These are phyloP conservation scores for Trialeurodes vaporariorum DNA, from an alignment of 1,140 invertebrate species.

Conservation along the genomic window DNA sequence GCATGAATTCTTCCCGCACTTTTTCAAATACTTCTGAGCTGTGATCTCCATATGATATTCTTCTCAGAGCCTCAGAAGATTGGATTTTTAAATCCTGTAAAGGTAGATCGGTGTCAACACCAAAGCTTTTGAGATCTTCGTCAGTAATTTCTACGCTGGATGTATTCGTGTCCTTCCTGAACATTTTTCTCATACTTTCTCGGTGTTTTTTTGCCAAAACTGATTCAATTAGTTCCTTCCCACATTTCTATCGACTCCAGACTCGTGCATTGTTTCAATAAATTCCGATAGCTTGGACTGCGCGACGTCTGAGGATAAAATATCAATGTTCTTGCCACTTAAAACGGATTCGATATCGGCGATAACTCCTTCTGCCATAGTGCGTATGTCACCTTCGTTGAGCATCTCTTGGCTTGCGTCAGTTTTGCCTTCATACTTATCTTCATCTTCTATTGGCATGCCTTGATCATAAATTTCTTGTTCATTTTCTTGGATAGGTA, in stretches of 20 bases:
- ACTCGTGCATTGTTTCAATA: not conserved
- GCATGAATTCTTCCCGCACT: too few relatives aligned
- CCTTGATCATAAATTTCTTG: slow-evolving; percentile 27
- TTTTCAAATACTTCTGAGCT: not conserved
- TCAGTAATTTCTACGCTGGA: slow-evolving; percentile 54
- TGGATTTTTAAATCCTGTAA: not conserved
- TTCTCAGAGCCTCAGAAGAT: not conserved
- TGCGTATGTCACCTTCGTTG: not conserved
- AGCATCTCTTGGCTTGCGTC: not conserved
- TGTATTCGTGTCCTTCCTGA: slow-evolving; percentile 41
- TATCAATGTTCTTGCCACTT: slow-evolving; percentile 17
- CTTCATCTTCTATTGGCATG: slow-evolving; percentile 29
- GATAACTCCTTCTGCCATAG: slow-evolving; percentile 39
- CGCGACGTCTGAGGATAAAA: slow-evolving; percentile 20
- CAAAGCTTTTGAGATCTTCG: slow-evolving; percentile 50
- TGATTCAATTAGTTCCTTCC: slow-evolving; percentile 35
- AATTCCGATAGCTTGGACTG: slow-evolving; percentile 33
- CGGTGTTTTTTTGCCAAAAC: slow-evolving; percentile 38
- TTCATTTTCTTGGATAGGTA: slow-evolving; percentile 41
- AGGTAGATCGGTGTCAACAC: slow-evolving; percentile 30
- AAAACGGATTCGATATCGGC: slow-evolving; percentile 38
- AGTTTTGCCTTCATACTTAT: slow-evolving; percentile 7
- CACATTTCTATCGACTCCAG: not conserved
- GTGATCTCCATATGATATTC: not conserved
- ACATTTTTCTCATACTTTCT: slow-evolving; percentile 34